Conservation (phyloP, 2,888 invertebrate species). For the Drosophila yooni region DNA sequence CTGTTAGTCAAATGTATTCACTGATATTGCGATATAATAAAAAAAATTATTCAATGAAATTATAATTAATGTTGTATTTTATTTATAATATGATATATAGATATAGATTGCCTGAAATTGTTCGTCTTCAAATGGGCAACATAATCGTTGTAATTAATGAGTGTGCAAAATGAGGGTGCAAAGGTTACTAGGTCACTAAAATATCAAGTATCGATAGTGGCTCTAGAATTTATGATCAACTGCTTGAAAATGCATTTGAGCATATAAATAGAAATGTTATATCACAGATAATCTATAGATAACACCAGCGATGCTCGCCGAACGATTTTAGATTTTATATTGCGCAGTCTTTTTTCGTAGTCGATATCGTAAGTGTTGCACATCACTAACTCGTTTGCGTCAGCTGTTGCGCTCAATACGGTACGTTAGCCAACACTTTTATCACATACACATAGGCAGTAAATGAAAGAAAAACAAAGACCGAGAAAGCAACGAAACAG, state of each 20-base stretch:
- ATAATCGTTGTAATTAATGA: not conserved
- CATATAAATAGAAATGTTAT: not conserved
- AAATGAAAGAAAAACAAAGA: conserved; percentile 46
- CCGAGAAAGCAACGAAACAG: conserved; percentile 11
- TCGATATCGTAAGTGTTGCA: conserved; percentile 15
- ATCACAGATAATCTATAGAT: too few relatives aligned
- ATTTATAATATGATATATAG: too few relatives aligned
- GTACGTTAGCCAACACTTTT: conserved; percentile 33
- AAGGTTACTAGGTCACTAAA: conserved; percentile 20
- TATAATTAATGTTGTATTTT: conserved; percentile 2
- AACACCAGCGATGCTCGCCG: not conserved
- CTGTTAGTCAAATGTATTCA: conserved; percentile 75
- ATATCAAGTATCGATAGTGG: not conserved
- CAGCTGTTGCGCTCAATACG: conserved; percentile 40
- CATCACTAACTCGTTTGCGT: conserved; percentile 28
- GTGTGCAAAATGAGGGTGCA: conserved; percentile 14
- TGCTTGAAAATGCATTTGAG: not conserved
- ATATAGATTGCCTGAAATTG: not conserved
- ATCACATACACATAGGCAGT: not conserved
- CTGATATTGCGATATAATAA: conserved; percentile 75
- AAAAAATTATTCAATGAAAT: conserved; percentile 65
- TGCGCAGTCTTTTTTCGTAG: conserved; percentile 21
- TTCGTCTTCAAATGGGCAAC: not conserved
- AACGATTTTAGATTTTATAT: not conserved
- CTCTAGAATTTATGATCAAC: not conserved